Percentiles rank a stretch among this genome's conserved stretches.
phyloP scores from a whole-genome alignment of 2,888 invertebrate species.

The Hydriomena furcata region DNA sequence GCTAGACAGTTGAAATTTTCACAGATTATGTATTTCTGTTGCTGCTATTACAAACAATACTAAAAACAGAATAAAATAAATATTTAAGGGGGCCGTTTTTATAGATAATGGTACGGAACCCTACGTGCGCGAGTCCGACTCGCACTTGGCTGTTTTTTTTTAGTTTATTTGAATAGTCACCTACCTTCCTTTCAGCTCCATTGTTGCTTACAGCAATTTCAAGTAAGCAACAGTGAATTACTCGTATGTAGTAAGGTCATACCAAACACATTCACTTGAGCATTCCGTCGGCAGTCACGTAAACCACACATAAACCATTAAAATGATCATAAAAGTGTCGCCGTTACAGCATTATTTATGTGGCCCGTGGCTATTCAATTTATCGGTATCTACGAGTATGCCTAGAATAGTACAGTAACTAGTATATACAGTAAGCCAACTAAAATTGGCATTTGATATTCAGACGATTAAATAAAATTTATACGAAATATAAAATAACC shows the following conservation, averaged over 20 bases:
- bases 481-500: too few species aligned
- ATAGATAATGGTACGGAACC: too few species aligned
- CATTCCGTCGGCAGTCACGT: constrained; percentile 35
- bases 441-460: background rate
- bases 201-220: background rate
- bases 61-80: too few species aligned
- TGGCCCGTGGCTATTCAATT: constrained; percentile 19
- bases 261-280: constrained; percentile 39
- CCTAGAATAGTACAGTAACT: background rate
- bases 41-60: too few species aligned
- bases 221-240: background rate
- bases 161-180: too few species aligned
- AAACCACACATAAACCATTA: constrained; percentile 43
- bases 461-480: too few species aligned
- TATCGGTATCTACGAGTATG: constrained; percentile 10
- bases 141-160: too few species aligned
- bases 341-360: constrained; percentile 45
- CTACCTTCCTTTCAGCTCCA: too few species aligned
- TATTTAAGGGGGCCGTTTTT: too few species aligned
- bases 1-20: too few species aligned
- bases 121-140: too few species aligned
- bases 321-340: constrained; percentile 52
- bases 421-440: constrained; percentile 5
- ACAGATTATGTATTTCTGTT: too few species aligned
- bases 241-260: constrained; percentile 1